Percentiles rank a stretch among this genome's conserved stretches.
These are phyloP conservation scores for Hyppa rectilinea DNA, from an alignment of 2,888 invertebrate genomes.

Conservation along the genomic window DNA sequence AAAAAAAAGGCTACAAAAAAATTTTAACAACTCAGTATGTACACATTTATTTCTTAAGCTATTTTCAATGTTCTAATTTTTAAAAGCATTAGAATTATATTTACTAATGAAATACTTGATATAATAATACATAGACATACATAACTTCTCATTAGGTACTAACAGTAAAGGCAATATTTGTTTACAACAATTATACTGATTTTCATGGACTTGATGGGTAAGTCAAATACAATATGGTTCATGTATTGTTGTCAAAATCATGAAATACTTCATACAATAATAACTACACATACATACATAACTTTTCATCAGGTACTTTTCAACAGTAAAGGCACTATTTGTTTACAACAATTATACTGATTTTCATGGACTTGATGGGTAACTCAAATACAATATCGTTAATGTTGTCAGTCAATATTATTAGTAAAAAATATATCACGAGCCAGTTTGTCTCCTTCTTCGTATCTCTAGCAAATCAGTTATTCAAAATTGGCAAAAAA, in stretches of 20 bases:
- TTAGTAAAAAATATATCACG: background rate
- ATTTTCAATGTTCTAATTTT: background rate
- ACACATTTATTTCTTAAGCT: background rate
- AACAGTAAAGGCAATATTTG: conserved; percentile 13
- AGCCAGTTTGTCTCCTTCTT: too few relatives aligned
- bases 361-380: background rate
- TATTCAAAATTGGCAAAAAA: too few relatives aligned
- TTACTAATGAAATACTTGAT: background rate
- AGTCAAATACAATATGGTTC: too few relatives aligned
- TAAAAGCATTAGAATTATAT: conserved; percentile 8
- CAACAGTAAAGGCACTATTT: conserved; percentile 19
- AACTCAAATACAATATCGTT: background rate
- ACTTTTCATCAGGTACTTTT: background rate
- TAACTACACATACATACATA: background rate
- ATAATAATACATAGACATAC: background rate
- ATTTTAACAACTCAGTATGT: background rate
- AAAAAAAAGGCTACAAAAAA: background rate
- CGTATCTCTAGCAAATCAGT: too few relatives aligned
- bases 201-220: background rate
- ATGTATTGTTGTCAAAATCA: too few relatives aligned
- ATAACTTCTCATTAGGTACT: background rate
- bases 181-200: background rate
- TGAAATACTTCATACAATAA: background rate
- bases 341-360: background rate
- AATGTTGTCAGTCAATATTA: background rate